Percentiles rank a stretch among this genome's conserved stretches.
phyloP scores from a whole-genome alignment of 1,140 invertebrate genomes.

The Scaptomyza hsui region DNA sequence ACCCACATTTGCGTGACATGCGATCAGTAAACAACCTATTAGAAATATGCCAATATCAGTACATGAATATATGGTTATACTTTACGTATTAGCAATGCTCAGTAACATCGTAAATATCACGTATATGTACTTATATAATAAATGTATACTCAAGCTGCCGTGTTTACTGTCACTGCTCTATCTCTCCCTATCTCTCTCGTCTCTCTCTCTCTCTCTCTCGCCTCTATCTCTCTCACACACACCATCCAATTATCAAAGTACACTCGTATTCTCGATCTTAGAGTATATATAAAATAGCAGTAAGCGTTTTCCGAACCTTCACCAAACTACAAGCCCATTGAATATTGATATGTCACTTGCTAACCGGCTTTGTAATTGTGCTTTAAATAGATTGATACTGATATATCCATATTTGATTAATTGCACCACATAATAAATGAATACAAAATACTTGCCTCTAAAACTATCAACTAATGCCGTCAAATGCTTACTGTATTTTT shows the following conservation, averaged over 20 bases:
- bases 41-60: slow-evolving; percentile 69
- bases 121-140: slow-evolving; percentile 64
- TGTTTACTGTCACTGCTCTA: slow-evolving; percentile 64
- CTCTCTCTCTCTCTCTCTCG: slow-evolving; percentile 32
- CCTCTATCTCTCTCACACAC: slow-evolving; percentile 55
- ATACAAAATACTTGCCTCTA: slow-evolving; percentile 17
- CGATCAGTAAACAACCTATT: slow-evolving; percentile 67
- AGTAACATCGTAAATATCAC: slow-evolving; percentile 74
- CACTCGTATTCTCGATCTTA: slow-evolving; percentile 13
- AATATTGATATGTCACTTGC: slow-evolving; percentile 39
- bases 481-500: slow-evolving; percentile 22
- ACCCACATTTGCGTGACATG: slow-evolving; percentile 67
- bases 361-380: slow-evolving; percentile 55
- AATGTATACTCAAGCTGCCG: slow-evolving; percentile 73
- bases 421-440: slow-evolving; percentile 25
- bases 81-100: slow-evolving; percentile 67
- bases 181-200: slow-evolving; percentile 51
- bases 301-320: slow-evolving; percentile 38
- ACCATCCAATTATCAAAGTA: slow-evolving; percentile 48
- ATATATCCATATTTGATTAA: slow-evolving; percentile 38
- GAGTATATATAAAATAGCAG: slow-evolving; percentile 22
- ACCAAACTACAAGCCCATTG: slow-evolving; percentile 36
- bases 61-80: slow-evolving; percentile 57
- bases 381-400: slow-evolving; percentile 59
- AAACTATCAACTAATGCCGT: slow-evolving; percentile 33